Evolutionary conservation across 2,888 invertebrate species (phyloP), one percentile per base, ranked within the genome.

Genomic region (Erannis defoliaria): DNA sequence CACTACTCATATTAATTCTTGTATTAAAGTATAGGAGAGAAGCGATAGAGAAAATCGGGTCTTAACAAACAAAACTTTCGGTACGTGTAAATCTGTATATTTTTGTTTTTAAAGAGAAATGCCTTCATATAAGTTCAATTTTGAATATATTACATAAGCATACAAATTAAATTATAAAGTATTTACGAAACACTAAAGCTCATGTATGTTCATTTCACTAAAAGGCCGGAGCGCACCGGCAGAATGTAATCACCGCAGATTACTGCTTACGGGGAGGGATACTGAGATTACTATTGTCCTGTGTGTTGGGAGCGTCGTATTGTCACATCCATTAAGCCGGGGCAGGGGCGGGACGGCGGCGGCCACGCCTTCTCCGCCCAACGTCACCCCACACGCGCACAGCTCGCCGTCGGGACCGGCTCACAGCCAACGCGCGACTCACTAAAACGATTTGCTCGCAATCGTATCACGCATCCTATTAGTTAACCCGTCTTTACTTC

Each of bases 281-380:
- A 84, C 84, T 85, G 85, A 86, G 90, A 89, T 89, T 90, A 89
- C 84, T 82, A 82, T 84, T 88, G 82, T 80, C 77, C 76, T 79
- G 84, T 86, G 66, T 62, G 46, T 85, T 80, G 86, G 89, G 88
- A 88, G 88, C 90, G 88, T 87, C 89, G 85, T 88, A 85, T 92
- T 91, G 90, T 92, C 90, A 92, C 86, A 89, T 90, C 90, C 89
- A 92, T 90, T 90, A 91, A 87, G 85, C 80, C 77, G 77, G 77
- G 66, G 68, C 76, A 67, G 76, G 81, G 90, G 89, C 85, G 86
- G 87, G 65, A 80, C 26, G 45, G 50, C 51, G 51, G 49, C 6
- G 58, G 82, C 78, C 88, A 83, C 86, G 88, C 88, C 88, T 77
- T 74, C 68, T 67, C 71, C 78, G 72, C 75, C 74, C 72, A 68